These are phyloP conservation scores for Delia radicum DNA, from an alignment of 1,140 invertebrate species.

Conservation along the genomic window DNA sequence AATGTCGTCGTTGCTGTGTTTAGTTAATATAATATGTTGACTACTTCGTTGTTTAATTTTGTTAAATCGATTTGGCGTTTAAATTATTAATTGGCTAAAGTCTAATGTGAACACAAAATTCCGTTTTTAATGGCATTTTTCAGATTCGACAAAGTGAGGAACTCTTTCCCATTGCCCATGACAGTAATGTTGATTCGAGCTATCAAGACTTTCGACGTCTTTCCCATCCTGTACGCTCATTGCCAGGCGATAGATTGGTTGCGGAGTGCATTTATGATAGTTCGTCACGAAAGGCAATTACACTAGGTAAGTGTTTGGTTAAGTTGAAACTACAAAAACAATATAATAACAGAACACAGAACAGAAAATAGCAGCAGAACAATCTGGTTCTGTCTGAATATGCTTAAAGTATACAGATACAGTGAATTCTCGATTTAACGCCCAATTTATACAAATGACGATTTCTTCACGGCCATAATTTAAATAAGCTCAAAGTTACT, in stretches of 20 bases:
- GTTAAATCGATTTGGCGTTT: constrained; percentile 24
- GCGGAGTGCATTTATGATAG: constrained; percentile 69
- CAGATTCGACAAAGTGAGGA: constrained; percentile 60
- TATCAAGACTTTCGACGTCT: constrained; percentile 65
- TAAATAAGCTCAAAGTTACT: too few relatives aligned
- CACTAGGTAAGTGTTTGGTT: constrained; percentile 57
- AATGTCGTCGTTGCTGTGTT: neutral
- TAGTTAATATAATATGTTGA: neutral
- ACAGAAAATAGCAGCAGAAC: neutral
- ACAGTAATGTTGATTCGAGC: constrained; percentile 64
- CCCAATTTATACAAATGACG: too few relatives aligned
- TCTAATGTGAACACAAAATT: constrained; percentile 12
- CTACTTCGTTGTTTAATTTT: constrained; percentile 11
- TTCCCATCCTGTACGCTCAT: constrained; percentile 59
- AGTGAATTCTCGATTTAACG: neutral
- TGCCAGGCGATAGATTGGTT: constrained; percentile 66
- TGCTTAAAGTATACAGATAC: neutral
- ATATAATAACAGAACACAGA: neutral
- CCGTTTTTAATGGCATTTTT: constrained; percentile 5
- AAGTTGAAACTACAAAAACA: neutral
- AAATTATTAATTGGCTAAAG: constrained; percentile 9
- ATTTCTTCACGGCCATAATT: too few relatives aligned
- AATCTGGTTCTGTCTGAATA: neutral
- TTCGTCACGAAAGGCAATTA: constrained; percentile 62
- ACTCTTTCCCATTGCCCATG: constrained; percentile 62